Evolutionary conservation across 1,140 invertebrate species (phyloP).

Genomic region (Psilanteris sp.): DNA sequence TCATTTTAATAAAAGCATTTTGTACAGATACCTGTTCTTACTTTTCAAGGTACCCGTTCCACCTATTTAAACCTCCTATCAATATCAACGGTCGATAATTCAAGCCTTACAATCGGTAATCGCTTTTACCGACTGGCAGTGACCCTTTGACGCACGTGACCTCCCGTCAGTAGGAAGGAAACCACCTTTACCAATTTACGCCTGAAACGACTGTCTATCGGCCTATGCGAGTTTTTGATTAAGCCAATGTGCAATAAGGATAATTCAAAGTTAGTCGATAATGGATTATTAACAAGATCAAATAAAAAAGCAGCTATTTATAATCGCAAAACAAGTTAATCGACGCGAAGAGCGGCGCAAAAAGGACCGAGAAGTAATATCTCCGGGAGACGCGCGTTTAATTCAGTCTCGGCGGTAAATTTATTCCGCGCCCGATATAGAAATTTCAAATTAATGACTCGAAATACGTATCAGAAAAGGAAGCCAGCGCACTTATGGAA

Average conservation of each 20-base stretch:
- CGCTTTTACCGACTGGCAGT: no score
- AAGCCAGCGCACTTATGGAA: slow-evolving; percentile 68
- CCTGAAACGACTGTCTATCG: no score
- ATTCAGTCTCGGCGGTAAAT: slow-evolving; percentile 37
- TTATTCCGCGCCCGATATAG: slow-evolving; percentile 52
- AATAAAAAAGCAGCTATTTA: slow-evolving; percentile 24
- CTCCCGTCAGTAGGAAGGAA: no score
- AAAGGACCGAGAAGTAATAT: slow-evolving; percentile 31
- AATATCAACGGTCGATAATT: no score
- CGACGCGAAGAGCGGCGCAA: slow-evolving; percentile 2
- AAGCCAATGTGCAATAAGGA: no score
- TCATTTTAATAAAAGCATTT: slow-evolving; percentile 75
- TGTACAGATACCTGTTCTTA: slow-evolving; percentile 66
- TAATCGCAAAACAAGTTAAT: slow-evolving; percentile 17
- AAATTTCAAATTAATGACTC: slow-evolving; percentile 53
- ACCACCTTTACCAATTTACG: no score
- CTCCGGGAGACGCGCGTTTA: slow-evolving; percentile 27
- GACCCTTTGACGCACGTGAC: no score
- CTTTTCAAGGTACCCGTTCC: no score
- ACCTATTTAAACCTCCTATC: no score
- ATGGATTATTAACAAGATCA: slow-evolving; percentile 16
- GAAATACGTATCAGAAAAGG: slow-evolving; percentile 45
- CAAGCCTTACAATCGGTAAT: no score
- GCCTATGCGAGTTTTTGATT: no score
- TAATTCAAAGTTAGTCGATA: slow-evolving; percentile 9